These are phyloP conservation scores for Psix sp. DNA, from an alignment of 1,140 invertebrate genomes.

Conservation along the genomic window DNA sequence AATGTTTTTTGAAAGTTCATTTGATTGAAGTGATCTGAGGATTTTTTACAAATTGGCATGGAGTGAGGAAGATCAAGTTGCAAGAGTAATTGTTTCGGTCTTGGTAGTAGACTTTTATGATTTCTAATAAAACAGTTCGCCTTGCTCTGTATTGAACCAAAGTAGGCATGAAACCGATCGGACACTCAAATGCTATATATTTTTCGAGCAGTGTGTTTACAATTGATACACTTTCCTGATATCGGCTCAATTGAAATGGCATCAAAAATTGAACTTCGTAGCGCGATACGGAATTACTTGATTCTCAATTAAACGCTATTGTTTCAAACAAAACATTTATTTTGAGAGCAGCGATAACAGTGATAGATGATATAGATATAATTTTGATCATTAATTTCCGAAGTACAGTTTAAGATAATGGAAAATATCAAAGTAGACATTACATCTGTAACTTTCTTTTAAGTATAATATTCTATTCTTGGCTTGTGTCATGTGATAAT, in stretches of 20 bases:
- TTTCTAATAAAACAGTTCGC: too few relatives aligned
- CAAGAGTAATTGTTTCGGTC: too few relatives aligned
- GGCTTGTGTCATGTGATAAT: constrained; percentile 49
- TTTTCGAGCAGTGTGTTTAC: too few relatives aligned
- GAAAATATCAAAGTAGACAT: constrained; percentile 50
- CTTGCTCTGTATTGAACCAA: too few relatives aligned
- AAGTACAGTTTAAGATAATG: constrained; percentile 40
- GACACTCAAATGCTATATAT: too few relatives aligned
- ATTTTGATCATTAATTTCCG: constrained; percentile 39
- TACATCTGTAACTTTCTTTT: constrained; percentile 44
- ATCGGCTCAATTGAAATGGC: neutral
- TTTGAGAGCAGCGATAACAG: constrained; percentile 59
- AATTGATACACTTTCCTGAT: too few relatives aligned
- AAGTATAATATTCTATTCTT: constrained; percentile 50
- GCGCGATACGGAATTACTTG: constrained; percentile 14
- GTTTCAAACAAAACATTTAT: constrained; percentile 60
- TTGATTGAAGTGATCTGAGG: neutral
- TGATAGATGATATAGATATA: constrained; percentile 57
- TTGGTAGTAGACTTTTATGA: too few relatives aligned
- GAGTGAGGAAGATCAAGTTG: neutral
- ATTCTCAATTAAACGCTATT: constrained; percentile 12
- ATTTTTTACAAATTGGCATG: constrained; percentile 5
- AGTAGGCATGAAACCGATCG: too few relatives aligned
- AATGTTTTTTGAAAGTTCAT: constrained; percentile 52
- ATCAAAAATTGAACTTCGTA: neutral